Conservation (phyloP, 1,140 invertebrate genomes). For the Drosophila kurseongensis region DNA sequence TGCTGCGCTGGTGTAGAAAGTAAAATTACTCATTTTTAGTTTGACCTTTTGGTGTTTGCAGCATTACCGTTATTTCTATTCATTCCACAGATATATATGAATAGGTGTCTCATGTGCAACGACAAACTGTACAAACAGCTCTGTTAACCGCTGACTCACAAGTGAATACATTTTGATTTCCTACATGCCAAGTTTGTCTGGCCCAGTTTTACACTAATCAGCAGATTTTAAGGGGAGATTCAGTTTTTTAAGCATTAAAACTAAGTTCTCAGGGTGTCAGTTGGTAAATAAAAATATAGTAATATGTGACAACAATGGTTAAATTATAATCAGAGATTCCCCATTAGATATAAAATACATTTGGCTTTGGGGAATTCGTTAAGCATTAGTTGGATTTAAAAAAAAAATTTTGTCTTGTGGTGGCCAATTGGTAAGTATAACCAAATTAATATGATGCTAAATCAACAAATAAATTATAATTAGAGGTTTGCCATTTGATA, state of each 20-base stretch:
- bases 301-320: too few relatives aligned
- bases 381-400: too few relatives aligned
- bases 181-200: constrained; percentile 30
- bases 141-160: constrained; percentile 46
- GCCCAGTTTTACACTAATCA: constrained; percentile 29
- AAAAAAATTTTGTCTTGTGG: too few relatives aligned
- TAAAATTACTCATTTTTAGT: constrained; percentile 35
- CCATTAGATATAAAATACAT: too few relatives aligned
- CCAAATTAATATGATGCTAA: too few relatives aligned
- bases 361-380: too few relatives aligned
- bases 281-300: neutral
- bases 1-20: constrained; percentile 21
- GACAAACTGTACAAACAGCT: constrained; percentile 52
- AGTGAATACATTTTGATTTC: constrained; percentile 39
- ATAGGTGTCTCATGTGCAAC: constrained; percentile 22
- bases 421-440: too few relatives aligned
- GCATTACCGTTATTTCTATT: constrained; percentile 41
- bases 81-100: constrained; percentile 1
- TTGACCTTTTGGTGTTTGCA: constrained; percentile 57
- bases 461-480: too few relatives aligned
- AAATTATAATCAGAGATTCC: too few relatives aligned
- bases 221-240: neutral
- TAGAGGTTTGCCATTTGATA: too few relatives aligned
- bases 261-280: too few relatives aligned
- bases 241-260: neutral